These are phyloP conservation scores for Diuraphis noxia DNA, from an alignment of 1,140 invertebrate species.

Conservation along the genomic window DNA sequence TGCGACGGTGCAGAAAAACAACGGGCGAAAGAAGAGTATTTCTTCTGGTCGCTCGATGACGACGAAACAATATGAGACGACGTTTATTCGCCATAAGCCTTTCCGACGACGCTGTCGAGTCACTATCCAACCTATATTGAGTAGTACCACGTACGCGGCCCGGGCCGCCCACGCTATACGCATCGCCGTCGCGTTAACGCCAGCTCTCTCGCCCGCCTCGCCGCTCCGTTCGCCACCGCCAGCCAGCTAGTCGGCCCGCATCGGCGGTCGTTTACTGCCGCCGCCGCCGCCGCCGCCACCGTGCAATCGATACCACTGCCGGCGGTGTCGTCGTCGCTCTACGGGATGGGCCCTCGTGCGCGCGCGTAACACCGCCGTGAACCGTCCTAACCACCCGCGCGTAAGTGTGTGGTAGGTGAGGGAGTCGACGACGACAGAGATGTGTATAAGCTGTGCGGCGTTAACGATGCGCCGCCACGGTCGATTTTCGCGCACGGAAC, in stretches of 20 bases:
- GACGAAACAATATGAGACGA: not conserved
- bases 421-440: not conserved
- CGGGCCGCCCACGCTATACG: not conserved
- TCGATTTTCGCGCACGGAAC: conserved; percentile 24
- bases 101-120: not conserved
- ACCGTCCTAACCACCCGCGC: not conserved
- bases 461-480: conserved; percentile 33
- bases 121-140: not conserved
- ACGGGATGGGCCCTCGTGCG: not conserved
- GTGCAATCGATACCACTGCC: conserved; percentile 32
- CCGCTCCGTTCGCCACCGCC: not conserved
- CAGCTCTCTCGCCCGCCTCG: not conserved
- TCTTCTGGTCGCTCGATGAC: not conserved
- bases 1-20: not conserved
- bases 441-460: not conserved
- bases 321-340: conserved; percentile 5
- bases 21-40: too few relatives aligned
- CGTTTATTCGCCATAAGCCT: not conserved
- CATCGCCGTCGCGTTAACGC: not conserved
- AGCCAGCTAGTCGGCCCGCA: not conserved
- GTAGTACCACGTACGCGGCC: not conserved
- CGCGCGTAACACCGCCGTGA: not conserved
- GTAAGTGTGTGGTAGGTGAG: not conserved
- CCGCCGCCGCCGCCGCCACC: not conserved
- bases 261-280: not conserved